These are phyloP conservation scores for Stictonetta naevosa DNA, from an alignment of 2,113 vertebrate genomes.

Conservation along the genomic window DNA sequence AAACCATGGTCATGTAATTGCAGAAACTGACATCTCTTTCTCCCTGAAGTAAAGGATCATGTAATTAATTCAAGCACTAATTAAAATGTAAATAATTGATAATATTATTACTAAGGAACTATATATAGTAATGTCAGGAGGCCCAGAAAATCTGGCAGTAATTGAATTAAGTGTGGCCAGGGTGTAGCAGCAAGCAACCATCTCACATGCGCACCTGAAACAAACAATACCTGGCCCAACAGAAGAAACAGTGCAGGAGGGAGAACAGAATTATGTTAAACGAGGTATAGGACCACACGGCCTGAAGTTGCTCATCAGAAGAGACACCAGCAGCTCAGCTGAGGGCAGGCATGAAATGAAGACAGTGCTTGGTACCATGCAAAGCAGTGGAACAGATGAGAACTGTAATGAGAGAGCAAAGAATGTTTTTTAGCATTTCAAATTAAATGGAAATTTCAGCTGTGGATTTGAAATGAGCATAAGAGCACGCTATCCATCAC, in stretches of 20 bases:
- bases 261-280: neutral
- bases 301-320: neutral
- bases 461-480: neutral
- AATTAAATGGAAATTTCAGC: neutral
- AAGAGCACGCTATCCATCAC: neutral
- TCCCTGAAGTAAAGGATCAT: neutral
- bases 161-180: constrained; percentile 24
- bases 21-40: neutral
- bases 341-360: neutral
- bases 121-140: constrained; percentile 13
- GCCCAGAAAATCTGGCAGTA: constrained; percentile 16
- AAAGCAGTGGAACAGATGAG: neutral
- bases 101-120: constrained; percentile 18
- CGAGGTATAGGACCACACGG: neutral
- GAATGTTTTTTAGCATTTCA: neutral
- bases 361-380: neutral
- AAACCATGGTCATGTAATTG: neutral
- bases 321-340: neutral
- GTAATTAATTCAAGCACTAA: constrained; percentile 44
- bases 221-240: neutral
- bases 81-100: constrained; percentile 60
- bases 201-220: neutral
- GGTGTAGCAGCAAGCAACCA: neutral
- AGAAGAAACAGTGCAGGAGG: neutral
- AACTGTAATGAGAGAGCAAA: neutral